A percentile compares a stretch with the other conserved stretches of the same genome.
Evolutionary conservation across 2,113 vertebrate species (phyloP).

Genomic region (Eulacestoma nigropectus): DNA sequence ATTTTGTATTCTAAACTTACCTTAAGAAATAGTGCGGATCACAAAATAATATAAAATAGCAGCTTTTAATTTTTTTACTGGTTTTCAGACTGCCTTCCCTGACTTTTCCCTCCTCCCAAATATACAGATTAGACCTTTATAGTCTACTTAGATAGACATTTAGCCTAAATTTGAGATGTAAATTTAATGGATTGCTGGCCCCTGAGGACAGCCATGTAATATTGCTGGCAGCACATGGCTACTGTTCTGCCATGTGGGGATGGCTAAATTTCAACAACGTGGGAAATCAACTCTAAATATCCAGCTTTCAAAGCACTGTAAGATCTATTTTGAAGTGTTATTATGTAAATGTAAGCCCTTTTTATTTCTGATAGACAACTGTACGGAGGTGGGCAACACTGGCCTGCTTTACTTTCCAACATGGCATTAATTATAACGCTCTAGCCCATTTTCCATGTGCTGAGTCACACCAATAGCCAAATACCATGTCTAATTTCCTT

Average conservation of each 20-base stretch:
- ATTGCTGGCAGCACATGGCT: not conserved
- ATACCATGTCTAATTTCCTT: not conserved
- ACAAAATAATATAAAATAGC: not conserved
- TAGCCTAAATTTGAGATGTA: not conserved
- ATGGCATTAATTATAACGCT: not conserved
- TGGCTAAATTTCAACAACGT: not conserved
- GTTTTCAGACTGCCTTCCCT: not conserved
- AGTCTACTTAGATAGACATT: not conserved
- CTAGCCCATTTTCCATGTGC: not conserved
- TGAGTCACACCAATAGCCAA: not conserved
- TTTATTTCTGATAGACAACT: not conserved
- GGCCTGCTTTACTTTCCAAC: not conserved
- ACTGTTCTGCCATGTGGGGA: not conserved
- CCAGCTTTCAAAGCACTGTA: not conserved
- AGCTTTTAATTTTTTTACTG: not conserved
- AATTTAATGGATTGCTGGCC: not conserved
- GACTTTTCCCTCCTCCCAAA: not conserved
- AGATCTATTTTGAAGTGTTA: not conserved
- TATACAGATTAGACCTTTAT: not conserved
- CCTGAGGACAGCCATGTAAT: not conserved
- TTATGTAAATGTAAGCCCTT: not conserved
- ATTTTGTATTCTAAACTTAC: not conserved
- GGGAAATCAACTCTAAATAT: not conserved
- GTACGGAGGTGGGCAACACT: not conserved
- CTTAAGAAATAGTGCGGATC: not conserved